These are phyloP conservation scores for Ichneumoninae sp. DNA, from an alignment of 2,888 invertebrate genomes.

Conservation along the genomic window DNA sequence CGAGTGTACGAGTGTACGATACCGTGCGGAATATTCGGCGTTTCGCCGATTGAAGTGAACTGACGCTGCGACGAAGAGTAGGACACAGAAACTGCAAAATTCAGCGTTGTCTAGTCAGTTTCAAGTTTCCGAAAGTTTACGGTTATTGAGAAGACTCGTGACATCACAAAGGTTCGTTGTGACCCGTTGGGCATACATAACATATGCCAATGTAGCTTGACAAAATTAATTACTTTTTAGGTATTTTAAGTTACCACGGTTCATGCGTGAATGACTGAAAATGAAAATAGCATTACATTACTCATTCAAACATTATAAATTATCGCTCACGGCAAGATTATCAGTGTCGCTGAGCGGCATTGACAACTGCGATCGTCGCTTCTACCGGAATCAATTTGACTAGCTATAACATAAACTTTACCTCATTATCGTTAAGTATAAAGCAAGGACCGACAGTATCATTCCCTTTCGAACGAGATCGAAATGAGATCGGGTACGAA, in stretches of 20 bases:
- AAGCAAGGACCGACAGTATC: not conserved
- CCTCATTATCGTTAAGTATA: slow-evolving; percentile 36
- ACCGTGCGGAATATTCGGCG: not conserved
- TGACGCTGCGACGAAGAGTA: not conserved
- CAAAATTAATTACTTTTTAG: not conserved
- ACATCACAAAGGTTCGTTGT: not conserved
- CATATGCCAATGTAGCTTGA: not conserved
- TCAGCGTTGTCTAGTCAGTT: slow-evolving; percentile 22
- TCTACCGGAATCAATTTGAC: not conserved
- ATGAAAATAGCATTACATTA: not conserved
- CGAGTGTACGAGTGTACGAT: not conserved
- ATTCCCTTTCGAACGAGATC: not conserved
- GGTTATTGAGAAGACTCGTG: not conserved
- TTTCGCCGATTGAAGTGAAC: not conserved
- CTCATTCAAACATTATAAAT: not conserved
- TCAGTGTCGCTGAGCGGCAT: slow-evolving; percentile 16
- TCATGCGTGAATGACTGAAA: not conserved
- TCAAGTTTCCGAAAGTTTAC: slow-evolving; percentile 2
- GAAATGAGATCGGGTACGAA: not conserved
- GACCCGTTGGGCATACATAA: not conserved
- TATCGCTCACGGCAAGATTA: not conserved
- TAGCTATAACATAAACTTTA: slow-evolving; percentile 5
- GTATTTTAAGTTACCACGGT: not conserved
- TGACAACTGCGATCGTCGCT: not conserved
- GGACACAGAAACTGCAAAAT: not conserved